Conservation (phyloP, 1,140 invertebrate species). For the Ladona fulva region DNA sequence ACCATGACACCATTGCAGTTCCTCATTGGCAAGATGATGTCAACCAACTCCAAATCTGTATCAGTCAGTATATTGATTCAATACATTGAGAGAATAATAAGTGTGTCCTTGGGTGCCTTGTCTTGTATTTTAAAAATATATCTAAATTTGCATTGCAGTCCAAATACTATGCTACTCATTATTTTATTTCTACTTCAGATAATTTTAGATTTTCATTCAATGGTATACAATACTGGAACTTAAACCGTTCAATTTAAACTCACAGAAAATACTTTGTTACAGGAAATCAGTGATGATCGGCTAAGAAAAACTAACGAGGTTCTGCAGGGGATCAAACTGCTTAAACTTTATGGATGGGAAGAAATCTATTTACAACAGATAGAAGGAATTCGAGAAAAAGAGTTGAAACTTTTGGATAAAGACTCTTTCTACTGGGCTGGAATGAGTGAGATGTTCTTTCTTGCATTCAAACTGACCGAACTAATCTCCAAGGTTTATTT, state of each 20-base stretch:
- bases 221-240: background rate
- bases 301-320: conserved; percentile 68
- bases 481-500: no score
- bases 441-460: conserved; percentile 47
- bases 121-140: no score
- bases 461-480: no score
- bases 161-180: background rate
- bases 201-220: no score
- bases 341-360: conserved; percentile 80
- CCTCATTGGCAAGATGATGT: conserved; percentile 59
- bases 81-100: conserved; percentile 1
- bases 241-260: background rate
- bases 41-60: conserved; percentile 54
- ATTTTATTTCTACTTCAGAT: background rate
- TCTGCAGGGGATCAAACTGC: conserved; percentile 67
- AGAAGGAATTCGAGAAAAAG: conserved; percentile 51
- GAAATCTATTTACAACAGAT: conserved; percentile 58
- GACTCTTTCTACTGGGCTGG: conserved; percentile 65
- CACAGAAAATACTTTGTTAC: conserved; percentile 20
- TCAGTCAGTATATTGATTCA: conserved; percentile 41
- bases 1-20: conserved; percentile 63
- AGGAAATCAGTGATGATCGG: conserved; percentile 63
- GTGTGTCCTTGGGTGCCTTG: background rate
- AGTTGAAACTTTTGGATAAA: conserved; percentile 60
- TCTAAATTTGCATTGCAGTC: no score